Conservation (phyloP, 2,888 invertebrate species). For the Ophioninae sp. region DNA sequence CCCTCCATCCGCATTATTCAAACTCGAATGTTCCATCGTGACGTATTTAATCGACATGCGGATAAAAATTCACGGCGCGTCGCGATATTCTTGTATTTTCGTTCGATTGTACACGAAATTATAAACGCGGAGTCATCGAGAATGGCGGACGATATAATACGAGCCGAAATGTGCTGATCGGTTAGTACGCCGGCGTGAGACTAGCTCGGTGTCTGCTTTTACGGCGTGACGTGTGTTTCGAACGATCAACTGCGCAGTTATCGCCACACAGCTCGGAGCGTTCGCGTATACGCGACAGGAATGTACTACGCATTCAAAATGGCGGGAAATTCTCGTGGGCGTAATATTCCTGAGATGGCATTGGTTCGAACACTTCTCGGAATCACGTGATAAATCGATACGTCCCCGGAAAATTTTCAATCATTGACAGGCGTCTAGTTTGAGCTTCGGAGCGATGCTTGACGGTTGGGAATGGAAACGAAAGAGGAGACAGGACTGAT, state of each 20-base stretch:
- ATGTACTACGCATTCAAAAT: background rate
- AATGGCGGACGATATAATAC: background rate
- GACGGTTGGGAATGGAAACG: slow-evolving; percentile 19
- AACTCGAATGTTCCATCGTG: background rate
- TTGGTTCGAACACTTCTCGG: no score
- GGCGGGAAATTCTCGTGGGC: background rate
- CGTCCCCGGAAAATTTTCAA: no score
- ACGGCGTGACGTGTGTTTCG: slow-evolving; percentile 64
- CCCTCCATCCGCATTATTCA: background rate
- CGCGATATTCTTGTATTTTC: background rate
- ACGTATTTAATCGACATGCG: background rate
- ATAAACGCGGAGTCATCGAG: background rate
- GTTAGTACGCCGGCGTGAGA: background rate
- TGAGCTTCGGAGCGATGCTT: no score
- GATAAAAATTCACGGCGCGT: background rate
- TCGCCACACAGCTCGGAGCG: background rate
- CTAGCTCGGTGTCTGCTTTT: slow-evolving; percentile 25
- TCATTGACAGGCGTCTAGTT: no score
- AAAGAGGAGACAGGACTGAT: background rate
- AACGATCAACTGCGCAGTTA: slow-evolving; percentile 64
- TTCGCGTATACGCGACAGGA: background rate
- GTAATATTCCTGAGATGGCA: no score
- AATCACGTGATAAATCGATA: no score
- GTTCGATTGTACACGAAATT: background rate
- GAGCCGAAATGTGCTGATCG: background rate